Percentiles rank a stretch among this genome's conserved stretches.
phyloP scores from a whole-genome alignment of 2,888 invertebrate species.

The Himalopsyche tibetana region DNA sequence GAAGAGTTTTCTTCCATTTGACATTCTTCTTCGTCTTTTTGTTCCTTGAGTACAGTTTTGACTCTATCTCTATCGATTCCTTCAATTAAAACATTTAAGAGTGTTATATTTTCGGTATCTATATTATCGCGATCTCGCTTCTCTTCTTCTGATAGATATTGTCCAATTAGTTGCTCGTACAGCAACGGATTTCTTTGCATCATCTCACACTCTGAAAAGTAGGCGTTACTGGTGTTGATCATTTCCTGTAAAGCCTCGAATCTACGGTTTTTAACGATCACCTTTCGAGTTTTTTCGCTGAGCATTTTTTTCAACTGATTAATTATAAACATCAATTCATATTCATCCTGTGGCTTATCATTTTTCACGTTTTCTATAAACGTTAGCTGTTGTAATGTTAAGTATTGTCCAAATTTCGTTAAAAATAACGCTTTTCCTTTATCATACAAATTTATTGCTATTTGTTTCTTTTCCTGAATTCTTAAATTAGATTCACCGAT shows the following conservation, averaged over 20 bases:
- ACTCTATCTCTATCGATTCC: slow-evolving; percentile 86
- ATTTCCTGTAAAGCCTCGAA: slow-evolving; percentile 88
- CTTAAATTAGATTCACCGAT: slow-evolving; percentile 85
- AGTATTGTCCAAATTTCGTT: slow-evolving; percentile 84
- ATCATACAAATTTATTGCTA: slow-evolving; percentile 80
- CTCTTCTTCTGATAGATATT: slow-evolving; percentile 88
- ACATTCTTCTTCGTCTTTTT: slow-evolving; percentile 79
- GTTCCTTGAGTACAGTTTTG: slow-evolving; percentile 79
- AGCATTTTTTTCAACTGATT: slow-evolving; percentile 79
- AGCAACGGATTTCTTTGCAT: slow-evolving; percentile 92
- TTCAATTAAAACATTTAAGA: slow-evolving; percentile 87
- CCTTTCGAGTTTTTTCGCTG: slow-evolving; percentile 74
- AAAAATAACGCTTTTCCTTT: slow-evolving; percentile 85
- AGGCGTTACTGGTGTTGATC: slow-evolving; percentile 81
- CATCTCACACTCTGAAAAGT: slow-evolving; percentile 96
- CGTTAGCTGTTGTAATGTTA: slow-evolving; percentile 82
- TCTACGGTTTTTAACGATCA: slow-evolving; percentile 85
- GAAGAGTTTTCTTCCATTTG: slow-evolving; percentile 70
- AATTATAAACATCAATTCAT: slow-evolving; percentile 81
- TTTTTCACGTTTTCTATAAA: slow-evolving; percentile 78
- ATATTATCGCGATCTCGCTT: slow-evolving; percentile 80
- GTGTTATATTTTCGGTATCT: slow-evolving; percentile 78
- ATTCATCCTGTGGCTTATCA: slow-evolving; percentile 67
- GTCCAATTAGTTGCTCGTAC: slow-evolving; percentile 93
- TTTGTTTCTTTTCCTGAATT: slow-evolving; percentile 81